Evolutionary conservation across 2,113 vertebrate genomes (phyloP).

Genomic region (Plotosus lineatus): DNA sequence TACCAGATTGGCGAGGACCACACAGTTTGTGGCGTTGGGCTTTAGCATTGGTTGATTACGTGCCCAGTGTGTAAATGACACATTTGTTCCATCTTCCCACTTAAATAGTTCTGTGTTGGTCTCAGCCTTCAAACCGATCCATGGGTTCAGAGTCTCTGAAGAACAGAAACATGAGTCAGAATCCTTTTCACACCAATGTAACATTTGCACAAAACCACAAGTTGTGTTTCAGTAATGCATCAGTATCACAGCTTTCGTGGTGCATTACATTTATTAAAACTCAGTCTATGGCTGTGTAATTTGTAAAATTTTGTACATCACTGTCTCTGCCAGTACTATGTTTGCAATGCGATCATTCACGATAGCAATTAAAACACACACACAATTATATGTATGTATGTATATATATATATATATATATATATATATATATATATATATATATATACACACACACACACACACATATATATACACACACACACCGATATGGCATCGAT

Average conservation of each 20-base stretch:
- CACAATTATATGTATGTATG: too few relatives aligned
- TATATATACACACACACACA: too few relatives aligned
- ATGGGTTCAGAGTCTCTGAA: neutral
- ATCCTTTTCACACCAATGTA: neutral
- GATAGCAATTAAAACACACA: neutral
- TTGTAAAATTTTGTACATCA: neutral
- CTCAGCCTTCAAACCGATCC: constrained; percentile 80
- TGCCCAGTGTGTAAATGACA: constrained; percentile 87
- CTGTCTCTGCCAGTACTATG: neutral
- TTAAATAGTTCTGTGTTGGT: constrained; percentile 72
- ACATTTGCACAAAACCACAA: neutral
- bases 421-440: too few relatives aligned
- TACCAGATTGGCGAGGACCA: constrained; percentile 84
- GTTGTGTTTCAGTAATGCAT: neutral
- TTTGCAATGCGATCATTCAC: neutral
- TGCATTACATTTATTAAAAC: neutral
- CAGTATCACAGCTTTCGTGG: neutral
- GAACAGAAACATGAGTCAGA: neutral
- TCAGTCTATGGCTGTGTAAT: neutral
- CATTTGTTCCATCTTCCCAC: constrained; percentile 78
- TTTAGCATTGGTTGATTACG: constrained; percentile 74
- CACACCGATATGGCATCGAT: too few relatives aligned
- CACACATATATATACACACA: too few relatives aligned
- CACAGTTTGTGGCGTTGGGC: constrained; percentile 76
- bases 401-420: too few relatives aligned